These are phyloP conservation scores for Crenuchus spilurus DNA, from an alignment of 2,797 vertebrate species.

Conservation along the genomic window DNA sequence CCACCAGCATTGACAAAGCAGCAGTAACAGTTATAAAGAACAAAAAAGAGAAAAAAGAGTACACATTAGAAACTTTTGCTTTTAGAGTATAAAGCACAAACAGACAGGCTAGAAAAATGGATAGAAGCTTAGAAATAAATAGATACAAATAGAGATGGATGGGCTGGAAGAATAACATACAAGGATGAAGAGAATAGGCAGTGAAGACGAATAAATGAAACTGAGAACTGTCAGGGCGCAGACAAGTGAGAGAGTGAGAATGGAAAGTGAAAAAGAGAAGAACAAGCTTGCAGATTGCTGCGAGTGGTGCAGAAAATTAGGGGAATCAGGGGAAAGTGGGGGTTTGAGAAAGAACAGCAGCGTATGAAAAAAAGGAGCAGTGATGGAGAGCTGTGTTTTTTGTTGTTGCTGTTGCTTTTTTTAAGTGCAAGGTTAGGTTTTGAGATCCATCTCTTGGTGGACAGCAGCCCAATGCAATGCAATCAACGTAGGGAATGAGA, in stretches of 20 bases:
- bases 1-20: too few relatives aligned
- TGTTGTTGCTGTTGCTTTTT: constrained; percentile 7
- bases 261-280: neutral
- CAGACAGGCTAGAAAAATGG: neutral
- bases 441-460: constrained; percentile 75
- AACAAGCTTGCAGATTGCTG: constrained; percentile 11
- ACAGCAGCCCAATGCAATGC: constrained; percentile 79
- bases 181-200: neutral
- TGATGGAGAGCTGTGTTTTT: constrained; percentile 43
- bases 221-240: neutral
- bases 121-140: neutral
- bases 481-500: constrained; percentile 77
- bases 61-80: too few relatives aligned
- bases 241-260: constrained; percentile 3
- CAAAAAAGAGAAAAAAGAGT: too few relatives aligned
- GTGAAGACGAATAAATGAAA: constrained; percentile 7
- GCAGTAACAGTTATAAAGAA: too few relatives aligned
- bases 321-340: constrained; percentile 13
- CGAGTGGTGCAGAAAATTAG: constrained; percentile 10
- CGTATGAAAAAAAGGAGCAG: constrained; percentile 42
- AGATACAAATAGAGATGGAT: neutral
- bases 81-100: neutral
- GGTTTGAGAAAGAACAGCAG: constrained; percentile 29
- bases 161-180: neutral
- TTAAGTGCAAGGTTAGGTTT: constrained; percentile 63